These are phyloP conservation scores for Herpetotheres cachinnans DNA, from an alignment of 2,113 vertebrate genomes.

Conservation along the genomic window DNA sequence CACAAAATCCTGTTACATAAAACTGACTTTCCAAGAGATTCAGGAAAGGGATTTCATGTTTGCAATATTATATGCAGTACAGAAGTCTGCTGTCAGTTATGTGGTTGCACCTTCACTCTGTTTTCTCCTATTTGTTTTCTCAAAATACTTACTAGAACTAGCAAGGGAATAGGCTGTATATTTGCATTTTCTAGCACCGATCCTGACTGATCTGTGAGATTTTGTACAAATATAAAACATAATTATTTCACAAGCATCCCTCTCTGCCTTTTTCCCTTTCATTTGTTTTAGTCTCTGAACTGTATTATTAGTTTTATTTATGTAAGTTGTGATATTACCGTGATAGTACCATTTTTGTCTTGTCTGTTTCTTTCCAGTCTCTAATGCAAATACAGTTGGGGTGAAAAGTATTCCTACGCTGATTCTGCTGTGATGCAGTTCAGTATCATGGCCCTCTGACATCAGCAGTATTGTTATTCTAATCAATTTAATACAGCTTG, in stretches of 20 bases:
- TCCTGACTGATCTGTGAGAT: background rate
- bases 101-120: background rate
- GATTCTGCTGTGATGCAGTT: background rate
- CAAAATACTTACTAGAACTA: background rate
- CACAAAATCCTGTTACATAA: background rate
- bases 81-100: background rate
- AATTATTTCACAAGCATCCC: background rate
- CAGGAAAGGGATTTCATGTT: background rate
- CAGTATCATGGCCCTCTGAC: conserved; percentile 4
- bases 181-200: background rate
- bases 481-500: background rate
- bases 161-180: background rate
- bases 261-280: background rate
- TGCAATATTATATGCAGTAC: background rate
- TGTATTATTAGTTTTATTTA: background rate
- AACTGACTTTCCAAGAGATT: background rate
- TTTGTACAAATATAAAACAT: background rate
- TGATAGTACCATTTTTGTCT: background rate
- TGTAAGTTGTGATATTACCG: background rate
- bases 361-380: background rate
- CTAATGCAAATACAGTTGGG: background rate
- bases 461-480: conserved; percentile 28
- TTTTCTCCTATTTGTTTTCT: conserved; percentile 10
- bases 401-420: background rate
- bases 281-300: background rate